Evolutionary conservation across 2,797 vertebrate genomes (phyloP).

Genomic region (Cossypha dichroa): DNA sequence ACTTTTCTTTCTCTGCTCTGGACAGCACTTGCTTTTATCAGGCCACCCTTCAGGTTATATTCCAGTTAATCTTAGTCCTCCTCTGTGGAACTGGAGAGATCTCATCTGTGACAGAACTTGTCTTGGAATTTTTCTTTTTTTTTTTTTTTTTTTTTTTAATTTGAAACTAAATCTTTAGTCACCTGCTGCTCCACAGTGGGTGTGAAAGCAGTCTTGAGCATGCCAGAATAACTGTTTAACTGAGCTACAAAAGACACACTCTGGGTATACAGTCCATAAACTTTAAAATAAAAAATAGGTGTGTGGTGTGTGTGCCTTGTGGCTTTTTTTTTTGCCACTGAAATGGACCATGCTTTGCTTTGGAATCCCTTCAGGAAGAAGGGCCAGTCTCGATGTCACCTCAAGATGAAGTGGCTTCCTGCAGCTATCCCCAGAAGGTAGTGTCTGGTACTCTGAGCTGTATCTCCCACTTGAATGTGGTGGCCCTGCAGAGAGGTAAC

Average conservation of each 20-base stretch:
- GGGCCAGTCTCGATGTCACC: conserved; percentile 71
- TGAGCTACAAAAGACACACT: not conserved
- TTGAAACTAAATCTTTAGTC: not conserved
- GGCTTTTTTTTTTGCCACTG: not conserved
- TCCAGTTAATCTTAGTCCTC: not conserved
- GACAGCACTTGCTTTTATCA: not conserved
- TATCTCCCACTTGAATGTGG: not conserved
- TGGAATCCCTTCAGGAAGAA: conserved; percentile 83
- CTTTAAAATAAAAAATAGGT: fast-evolving
- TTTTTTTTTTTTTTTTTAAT: not conserved
- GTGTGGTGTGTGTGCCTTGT: not conserved
- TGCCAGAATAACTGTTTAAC: not conserved
- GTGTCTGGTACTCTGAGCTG: not conserved
- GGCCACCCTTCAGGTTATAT: not conserved
- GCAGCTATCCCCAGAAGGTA: conserved; percentile 87
- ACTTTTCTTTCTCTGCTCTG: not conserved
- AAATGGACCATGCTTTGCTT: not conserved
- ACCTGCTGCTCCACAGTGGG: not conserved
- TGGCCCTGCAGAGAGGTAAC: not conserved
- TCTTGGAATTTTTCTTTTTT: not conserved
- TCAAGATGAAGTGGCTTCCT: conserved; percentile 79
- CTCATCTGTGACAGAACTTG: not conserved
- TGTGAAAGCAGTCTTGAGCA: not conserved
- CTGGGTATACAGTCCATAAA: not conserved
- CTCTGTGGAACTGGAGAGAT: not conserved